phyloP scores from a whole-genome alignment of 2,113 vertebrate species.

The Lampris megalopsis region DNA sequence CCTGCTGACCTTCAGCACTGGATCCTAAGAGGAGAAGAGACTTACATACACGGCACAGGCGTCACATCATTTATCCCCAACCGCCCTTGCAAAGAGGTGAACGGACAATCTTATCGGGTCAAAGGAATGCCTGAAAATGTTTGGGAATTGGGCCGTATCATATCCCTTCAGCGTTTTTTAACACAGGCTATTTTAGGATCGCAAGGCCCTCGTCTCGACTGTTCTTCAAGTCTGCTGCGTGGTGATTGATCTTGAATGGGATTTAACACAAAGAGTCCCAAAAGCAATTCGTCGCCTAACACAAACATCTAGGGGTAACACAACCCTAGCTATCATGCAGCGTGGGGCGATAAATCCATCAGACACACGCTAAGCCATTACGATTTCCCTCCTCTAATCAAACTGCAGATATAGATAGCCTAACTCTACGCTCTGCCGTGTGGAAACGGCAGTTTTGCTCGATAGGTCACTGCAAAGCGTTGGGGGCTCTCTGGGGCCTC shows the following conservation, averaged over 20 bases:
- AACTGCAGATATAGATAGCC: no score
- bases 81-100: not conserved
- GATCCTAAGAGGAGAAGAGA: not conserved
- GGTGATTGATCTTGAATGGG: not conserved
- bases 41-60: not conserved
- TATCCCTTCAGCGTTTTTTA: constrained; percentile 5
- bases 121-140: not conserved
- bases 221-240: not conserved
- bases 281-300: not conserved
- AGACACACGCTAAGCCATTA: not conserved
- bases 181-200: not conserved
- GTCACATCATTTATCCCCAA: not conserved
- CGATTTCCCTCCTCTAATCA: not conserved
- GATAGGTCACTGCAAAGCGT: no score
- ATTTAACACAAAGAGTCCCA: not conserved
- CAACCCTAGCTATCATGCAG: not conserved
- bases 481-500: no score
- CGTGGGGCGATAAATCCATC: not conserved
- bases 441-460: no score
- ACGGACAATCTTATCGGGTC: not conserved
- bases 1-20: constrained; percentile 38
- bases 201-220: no score
- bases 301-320: not conserved
- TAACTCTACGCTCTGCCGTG: no score
- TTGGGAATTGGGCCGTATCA: not conserved